Conservation (phyloP, 2,888 invertebrate species). For the Calameuta idolon region DNA sequence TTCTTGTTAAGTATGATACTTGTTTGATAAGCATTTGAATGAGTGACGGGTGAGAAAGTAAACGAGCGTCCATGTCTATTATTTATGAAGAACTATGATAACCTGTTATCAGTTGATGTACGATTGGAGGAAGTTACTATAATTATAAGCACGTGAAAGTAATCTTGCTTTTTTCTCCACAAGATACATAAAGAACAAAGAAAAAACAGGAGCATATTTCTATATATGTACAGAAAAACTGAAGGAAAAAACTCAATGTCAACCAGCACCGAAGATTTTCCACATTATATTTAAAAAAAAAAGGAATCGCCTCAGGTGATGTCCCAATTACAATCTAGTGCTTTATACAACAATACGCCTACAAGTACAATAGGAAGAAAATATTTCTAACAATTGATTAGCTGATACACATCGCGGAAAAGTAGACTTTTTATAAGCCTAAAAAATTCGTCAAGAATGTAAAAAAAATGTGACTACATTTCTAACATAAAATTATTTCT, state of each 20-base stretch:
- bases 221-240: not conserved
- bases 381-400: too few species aligned
- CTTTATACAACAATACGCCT: conserved; percentile 34
- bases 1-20: not conserved
- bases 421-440: not conserved
- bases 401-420: not conserved
- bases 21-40: not conserved
- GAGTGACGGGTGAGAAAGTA: not conserved
- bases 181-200: not conserved
- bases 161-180: not conserved
- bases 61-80: not conserved
- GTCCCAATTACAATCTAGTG: conserved; percentile 48
- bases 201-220: not conserved
- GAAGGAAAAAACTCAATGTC: not conserved
- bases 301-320: conserved; percentile 12
- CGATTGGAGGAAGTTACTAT: not conserved
- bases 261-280: not conserved
- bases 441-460: not conserved
- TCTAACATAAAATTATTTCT: not conserved
- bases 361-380: conserved; percentile 8
- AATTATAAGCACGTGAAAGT: not conserved
- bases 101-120: not conserved
- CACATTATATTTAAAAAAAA: not conserved
- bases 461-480: not conserved
- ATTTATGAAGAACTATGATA: not conserved